phyloP scores from a whole-genome alignment of 2,797 vertebrate genomes.

The Otolemur crassicaudatus region DNA sequence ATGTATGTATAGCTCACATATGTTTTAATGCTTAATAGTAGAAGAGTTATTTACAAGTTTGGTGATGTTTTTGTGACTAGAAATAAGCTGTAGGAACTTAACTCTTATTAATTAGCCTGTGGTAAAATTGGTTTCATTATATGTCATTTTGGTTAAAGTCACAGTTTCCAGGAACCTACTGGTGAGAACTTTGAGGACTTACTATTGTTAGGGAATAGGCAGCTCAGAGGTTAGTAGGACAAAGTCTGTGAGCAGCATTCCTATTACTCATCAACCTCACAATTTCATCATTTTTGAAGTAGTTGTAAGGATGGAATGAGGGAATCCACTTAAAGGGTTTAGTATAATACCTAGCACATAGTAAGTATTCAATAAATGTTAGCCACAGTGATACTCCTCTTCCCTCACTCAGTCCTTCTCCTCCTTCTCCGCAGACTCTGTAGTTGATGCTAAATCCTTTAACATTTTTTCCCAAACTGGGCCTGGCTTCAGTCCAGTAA shows the following conservation, averaged over 20 bases:
- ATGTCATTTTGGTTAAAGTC: background rate
- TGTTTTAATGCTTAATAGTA: background rate
- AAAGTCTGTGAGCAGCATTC: background rate
- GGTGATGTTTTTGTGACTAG: background rate
- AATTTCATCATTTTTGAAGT: background rate
- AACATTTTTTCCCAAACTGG: background rate
- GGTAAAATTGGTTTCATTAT: background rate
- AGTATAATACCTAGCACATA: background rate
- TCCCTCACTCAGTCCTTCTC: fast-evolving
- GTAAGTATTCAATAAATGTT: background rate
- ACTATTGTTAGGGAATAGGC: background rate
- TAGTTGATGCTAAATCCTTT: background rate
- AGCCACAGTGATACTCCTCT: background rate
- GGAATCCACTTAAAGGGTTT: background rate
- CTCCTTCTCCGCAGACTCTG: background rate
- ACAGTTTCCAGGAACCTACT: background rate
- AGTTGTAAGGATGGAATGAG: background rate
- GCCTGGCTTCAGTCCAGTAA: background rate
- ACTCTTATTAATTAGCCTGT: background rate
- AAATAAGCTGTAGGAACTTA: background rate
- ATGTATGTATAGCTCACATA: background rate
- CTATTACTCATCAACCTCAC: background rate
- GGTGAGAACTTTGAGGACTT: background rate
- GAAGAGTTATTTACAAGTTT: background rate
- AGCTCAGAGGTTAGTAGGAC: background rate